Evolutionary conservation across 2,888 invertebrate species (phyloP).

Genomic region (Gisinianus flammeolus): DNA sequence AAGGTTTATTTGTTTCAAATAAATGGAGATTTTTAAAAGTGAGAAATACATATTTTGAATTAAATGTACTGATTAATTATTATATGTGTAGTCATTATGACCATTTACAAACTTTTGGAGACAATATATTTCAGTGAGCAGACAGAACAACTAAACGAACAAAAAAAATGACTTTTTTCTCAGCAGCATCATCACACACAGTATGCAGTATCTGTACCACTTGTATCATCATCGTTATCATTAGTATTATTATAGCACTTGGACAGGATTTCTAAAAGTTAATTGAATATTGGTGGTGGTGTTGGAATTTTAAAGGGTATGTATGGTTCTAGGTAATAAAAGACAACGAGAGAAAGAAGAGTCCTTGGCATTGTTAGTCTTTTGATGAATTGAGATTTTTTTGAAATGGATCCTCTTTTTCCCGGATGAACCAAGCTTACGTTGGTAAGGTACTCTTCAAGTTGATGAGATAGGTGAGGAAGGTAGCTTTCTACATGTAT

Average conservation of each 20-base stretch:
- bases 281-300: not conserved
- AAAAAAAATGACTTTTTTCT: too few relatives aligned
- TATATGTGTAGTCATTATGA: not conserved
- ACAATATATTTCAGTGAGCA: too few relatives aligned
- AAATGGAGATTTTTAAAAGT: not conserved
- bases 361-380: conserved; percentile 14
- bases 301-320: conserved; percentile 4
- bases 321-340: not conserved
- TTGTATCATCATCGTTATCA: not conserved
- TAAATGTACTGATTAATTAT: not conserved
- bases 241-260: not conserved
- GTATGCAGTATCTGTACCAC: not conserved
- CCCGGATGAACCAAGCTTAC: not conserved
- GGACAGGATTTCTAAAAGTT: not conserved
- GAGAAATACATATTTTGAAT: too few relatives aligned
- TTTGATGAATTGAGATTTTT: conserved; percentile 17
- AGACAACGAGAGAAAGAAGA: conserved; percentile 1
- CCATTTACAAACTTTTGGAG: not conserved
- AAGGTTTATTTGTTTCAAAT: not conserved
- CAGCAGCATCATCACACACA: not conserved
- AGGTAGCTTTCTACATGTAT: not conserved
- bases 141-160: too few relatives aligned
- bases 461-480: conserved; percentile 3
- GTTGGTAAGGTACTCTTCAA: not conserved
- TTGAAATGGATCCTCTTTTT: conserved; percentile 8